A percentile compares a stretch with the other conserved stretches of the same genome.
Conservation (phyloP, 1,140 invertebrate genomes). For the Pogonognathellus flavescens region DNA sequence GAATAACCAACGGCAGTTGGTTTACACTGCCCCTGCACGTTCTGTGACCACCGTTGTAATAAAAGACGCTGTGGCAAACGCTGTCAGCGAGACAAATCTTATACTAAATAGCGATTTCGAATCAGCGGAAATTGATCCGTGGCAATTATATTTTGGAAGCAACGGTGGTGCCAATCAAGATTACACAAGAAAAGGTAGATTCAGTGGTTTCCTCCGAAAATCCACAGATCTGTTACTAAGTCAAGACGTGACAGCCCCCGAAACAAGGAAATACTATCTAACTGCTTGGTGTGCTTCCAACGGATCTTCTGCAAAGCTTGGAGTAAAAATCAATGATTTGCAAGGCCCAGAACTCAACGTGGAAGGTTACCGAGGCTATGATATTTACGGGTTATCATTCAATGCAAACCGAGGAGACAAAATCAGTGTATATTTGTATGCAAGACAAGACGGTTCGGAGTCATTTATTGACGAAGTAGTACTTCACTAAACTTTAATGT, state of each 20-base stretch:
- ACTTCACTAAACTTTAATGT: not conserved
- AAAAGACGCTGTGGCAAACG: not conserved
- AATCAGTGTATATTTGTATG: slow-evolving; percentile 51
- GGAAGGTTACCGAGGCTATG: not conserved
- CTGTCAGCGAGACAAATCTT: slow-evolving; percentile 23
- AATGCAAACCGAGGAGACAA: slow-evolving; percentile 48
- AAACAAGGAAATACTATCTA: slow-evolving; percentile 15
- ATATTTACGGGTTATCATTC: slow-evolving; percentile 51
- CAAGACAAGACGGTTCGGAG: not conserved
- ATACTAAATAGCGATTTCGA: slow-evolving; percentile 57
- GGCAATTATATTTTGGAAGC: slow-evolving; percentile 12
- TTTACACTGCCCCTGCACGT: slow-evolving; percentile 10
- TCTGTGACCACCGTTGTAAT: slow-evolving; percentile 54
- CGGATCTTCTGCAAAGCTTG: slow-evolving; percentile 45
- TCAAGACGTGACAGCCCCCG: slow-evolving; percentile 53
- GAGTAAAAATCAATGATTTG: slow-evolving; percentile 54
- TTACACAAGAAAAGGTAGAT: slow-evolving; percentile 10
- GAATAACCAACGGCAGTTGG: not conserved
- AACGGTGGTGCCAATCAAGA: not conserved
- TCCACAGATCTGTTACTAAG: slow-evolving; percentile 5
- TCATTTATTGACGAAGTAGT: slow-evolving; percentile 52
- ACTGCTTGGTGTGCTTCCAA: slow-evolving; percentile 56
- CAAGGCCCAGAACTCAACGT: slow-evolving; percentile 52
- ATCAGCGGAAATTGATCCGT: not conserved
- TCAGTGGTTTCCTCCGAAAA: slow-evolving; percentile 9